Percentiles rank a stretch among this genome's conserved stretches.
phyloP scores from a whole-genome alignment of 2,888 invertebrate species.

The Rhyacophila evoluta region DNA sequence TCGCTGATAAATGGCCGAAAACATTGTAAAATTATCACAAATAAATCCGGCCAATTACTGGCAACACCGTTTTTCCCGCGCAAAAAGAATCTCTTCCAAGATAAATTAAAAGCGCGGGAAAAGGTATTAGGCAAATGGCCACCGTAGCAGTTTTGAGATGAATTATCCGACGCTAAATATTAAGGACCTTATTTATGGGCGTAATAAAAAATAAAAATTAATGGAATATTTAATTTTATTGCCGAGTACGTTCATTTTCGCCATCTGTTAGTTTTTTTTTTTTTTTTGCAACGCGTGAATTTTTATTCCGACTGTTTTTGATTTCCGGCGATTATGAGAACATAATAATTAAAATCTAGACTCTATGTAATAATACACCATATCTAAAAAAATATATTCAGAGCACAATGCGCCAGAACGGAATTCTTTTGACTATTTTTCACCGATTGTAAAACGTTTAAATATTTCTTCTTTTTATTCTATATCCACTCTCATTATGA shows the following conservation, averaged over 20 bases:
- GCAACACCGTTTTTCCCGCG: conserved; percentile 4
- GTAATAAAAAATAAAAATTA: conserved; percentile 17
- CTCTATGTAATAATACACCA: too few species aligned
- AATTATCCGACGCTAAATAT: conserved; percentile 24
- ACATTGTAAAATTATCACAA: conserved; percentile 19
- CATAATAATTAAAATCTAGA: too few species aligned
- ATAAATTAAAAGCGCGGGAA: conserved; percentile 21
- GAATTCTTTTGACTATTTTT: too few species aligned
- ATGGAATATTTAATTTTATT: conserved; percentile 29
- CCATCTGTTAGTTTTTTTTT: conserved; percentile 13
- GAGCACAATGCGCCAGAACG: too few species aligned
- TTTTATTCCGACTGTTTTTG: background rate
- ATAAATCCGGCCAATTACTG: conserved; percentile 7
- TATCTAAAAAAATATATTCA: too few species aligned
- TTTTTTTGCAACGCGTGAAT: background rate
- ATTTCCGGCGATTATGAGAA: background rate
- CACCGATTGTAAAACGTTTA: too few species aligned
- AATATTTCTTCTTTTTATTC: too few species aligned
- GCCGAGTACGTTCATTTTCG: conserved; percentile 21
- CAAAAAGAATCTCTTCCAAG: conserved; percentile 22
- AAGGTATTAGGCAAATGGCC: conserved; percentile 17
- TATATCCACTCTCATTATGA: too few species aligned
- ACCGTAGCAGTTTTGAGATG: conserved; percentile 10
- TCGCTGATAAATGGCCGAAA: conserved; percentile 19
- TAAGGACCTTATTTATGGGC: conserved; percentile 25